Percentiles rank a stretch among this genome's conserved stretches.
These are phyloP conservation scores for Oncorhynchus clarkii DNA, from an alignment of 2,113 vertebrate species.

Conservation along the genomic window DNA sequence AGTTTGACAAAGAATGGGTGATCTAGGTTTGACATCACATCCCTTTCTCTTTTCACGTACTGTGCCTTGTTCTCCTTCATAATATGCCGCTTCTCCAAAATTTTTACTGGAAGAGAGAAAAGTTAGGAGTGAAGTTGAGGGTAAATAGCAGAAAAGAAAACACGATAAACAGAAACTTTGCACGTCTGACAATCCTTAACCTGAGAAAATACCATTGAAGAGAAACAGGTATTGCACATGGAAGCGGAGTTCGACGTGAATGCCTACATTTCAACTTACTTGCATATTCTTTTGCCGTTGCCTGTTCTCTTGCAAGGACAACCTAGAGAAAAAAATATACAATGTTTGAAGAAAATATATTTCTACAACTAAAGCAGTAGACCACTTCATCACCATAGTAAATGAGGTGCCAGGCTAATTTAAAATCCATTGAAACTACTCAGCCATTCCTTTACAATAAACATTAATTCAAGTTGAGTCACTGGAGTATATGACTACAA, in stretches of 20 bases:
- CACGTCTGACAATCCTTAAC: not conserved
- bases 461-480: constrained; percentile 48
- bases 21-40: constrained; percentile 96
- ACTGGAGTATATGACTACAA: constrained; percentile 29
- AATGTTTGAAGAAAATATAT: not conserved
- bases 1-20: constrained; percentile 98
- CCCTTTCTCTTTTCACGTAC: constrained; percentile 95
- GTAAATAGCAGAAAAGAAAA: not conserved
- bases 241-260: not conserved
- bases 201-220: not conserved
- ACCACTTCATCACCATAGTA: not conserved
- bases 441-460: constrained; percentile 26
- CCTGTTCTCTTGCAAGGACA: constrained; percentile 92
- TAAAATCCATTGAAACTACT: not conserved
- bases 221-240: not conserved
- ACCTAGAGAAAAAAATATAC: constrained; percentile 72
- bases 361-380: not conserved
- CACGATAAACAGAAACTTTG: not conserved
- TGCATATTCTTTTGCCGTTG: constrained; percentile 94
- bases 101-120: constrained; percentile 85
- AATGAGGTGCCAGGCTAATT: not conserved
- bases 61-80: constrained; percentile 98
- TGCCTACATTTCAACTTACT: constrained; percentile 78
- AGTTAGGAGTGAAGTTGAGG: not conserved
- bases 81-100: constrained; percentile 98